These are phyloP conservation scores for Thamnophis sirtalis DNA, from an alignment of 2,113 vertebrate genomes.

Conservation along the genomic window DNA sequence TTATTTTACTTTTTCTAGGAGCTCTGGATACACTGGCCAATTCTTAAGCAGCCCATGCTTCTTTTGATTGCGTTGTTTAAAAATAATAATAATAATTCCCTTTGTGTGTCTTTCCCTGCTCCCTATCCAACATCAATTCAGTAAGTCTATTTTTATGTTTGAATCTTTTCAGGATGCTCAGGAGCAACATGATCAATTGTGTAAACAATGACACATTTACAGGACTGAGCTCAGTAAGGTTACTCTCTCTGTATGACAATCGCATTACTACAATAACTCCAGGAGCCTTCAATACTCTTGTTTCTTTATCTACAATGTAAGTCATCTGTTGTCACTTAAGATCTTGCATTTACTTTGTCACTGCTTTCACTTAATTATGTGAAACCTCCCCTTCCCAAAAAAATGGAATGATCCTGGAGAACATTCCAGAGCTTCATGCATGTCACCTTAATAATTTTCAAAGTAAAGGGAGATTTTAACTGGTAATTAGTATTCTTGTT, in stretches of 20 bases:
- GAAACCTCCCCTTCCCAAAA: background rate
- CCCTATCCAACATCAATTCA: background rate
- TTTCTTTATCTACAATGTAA: slow-evolving; percentile 97
- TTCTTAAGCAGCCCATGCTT: background rate
- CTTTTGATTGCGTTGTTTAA: background rate
- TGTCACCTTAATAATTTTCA: background rate
- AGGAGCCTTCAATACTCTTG: slow-evolving; percentile 90
- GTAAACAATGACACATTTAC: slow-evolving; percentile 92
- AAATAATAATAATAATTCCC: background rate
- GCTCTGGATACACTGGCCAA: background rate
- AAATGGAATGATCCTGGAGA: background rate
- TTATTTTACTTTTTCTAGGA: background rate
- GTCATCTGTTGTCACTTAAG: slow-evolving; percentile 46
- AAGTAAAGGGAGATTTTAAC: background rate
- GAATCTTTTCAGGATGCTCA: slow-evolving; percentile 82
- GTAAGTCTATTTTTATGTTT: slow-evolving; percentile 35
- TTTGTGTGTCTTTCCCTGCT: background rate
- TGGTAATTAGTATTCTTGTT: background rate
- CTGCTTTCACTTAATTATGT: background rate
- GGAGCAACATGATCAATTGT: slow-evolving; percentile 93
- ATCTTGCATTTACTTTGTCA: background rate
- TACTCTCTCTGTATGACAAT: slow-evolving; percentile 96
- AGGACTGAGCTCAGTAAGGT: slow-evolving; percentile 89
- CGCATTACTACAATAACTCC: slow-evolving; percentile 90
- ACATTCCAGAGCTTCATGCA: background rate